phyloP scores from a whole-genome alignment of 2,888 invertebrate genomes.

The Atherix ibis region DNA sequence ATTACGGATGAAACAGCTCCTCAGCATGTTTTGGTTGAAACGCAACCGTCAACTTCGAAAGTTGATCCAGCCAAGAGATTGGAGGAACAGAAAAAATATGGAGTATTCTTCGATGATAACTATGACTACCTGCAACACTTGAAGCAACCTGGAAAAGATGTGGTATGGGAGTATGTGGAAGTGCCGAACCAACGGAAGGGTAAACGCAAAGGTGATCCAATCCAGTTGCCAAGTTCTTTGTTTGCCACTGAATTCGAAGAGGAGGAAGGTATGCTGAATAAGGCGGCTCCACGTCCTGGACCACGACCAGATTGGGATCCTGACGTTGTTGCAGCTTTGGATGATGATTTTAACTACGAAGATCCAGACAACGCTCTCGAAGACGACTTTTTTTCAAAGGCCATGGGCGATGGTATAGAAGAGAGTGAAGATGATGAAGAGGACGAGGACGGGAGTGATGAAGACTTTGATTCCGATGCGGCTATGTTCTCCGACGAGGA shows the following conservation, averaged over 20 bases:
- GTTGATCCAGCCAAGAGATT: slow-evolving; percentile 36
- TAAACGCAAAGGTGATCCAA: slow-evolving; percentile 17
- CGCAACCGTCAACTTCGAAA: slow-evolving; percentile 14
- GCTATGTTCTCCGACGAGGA: slow-evolving; percentile 29
- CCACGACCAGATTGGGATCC: slow-evolving; percentile 68
- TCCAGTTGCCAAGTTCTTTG: slow-evolving; percentile 68
- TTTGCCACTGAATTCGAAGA: slow-evolving; percentile 80
- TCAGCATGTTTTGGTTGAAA: slow-evolving; percentile 62
- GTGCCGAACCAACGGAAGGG: slow-evolving; percentile 25
- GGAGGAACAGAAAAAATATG: slow-evolving; percentile 69
- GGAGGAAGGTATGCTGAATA: slow-evolving; percentile 45
- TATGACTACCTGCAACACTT: slow-evolving; percentile 92
- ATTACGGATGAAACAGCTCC: slow-evolving; percentile 78
- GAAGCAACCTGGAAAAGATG: slow-evolving; percentile 23
- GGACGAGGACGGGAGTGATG: slow-evolving; percentile 12
- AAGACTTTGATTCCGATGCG: slow-evolving; percentile 20
- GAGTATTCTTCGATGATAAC: slow-evolving; percentile 87
- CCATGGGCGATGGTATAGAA: slow-evolving; percentile 28
- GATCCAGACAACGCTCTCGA: slow-evolving; percentile 74
- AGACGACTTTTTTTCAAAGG: slow-evolving; percentile 80
- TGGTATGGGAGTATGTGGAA: slow-evolving; percentile 31
- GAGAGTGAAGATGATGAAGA: slow-evolving; percentile 15
- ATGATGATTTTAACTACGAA: slow-evolving; percentile 79
- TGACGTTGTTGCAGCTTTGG: slow-evolving; percentile 81
- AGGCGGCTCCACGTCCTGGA: slow-evolving; percentile 32